Evolutionary conservation across 2,888 invertebrate species (phyloP), one percentile per base, ranked within the genome.

Genomic region (Tupiocoris notatus): DNA sequence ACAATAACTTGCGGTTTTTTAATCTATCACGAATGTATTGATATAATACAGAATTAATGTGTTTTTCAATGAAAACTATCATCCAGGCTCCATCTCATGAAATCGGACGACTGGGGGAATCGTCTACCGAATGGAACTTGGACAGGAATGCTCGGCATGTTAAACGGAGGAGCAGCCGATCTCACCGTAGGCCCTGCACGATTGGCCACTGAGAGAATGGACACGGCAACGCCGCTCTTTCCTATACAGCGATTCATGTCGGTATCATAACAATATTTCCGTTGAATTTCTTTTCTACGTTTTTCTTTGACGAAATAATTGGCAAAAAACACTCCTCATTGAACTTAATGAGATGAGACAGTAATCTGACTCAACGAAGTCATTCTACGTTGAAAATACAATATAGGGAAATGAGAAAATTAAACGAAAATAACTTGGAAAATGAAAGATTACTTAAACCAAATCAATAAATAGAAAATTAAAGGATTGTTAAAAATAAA

Each of bases 91-190:
- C 18, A 61, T 21, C 17, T 71, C 25, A n/a, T 71, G 21, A 71
- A 71, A 54, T 1, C 71, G 1, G 61, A 71, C n/a, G 61, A 23
- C 1, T 71, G 71, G 71, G 71, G 71, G n/a, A 0, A 20, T 22
- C 67, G 18, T 21, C 12, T 16, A 20, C 56, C 67, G 9, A 67
- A 56, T 20, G 71, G 62, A 25, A 25, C 61, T 3, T 61, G 25
- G 18, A 24, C 24, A 12, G 71, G 71, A 18, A 71, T 71, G 71
- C 3, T 62, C 17, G 71, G 71, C 6, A n/a, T 61, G 61, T 21
- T 71, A 2, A 18, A 1, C 9, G 25, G 2, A 12, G 71, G 39
- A 12, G 12, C 61, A 7, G 62, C 62, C 7, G 62, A 71, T 25
- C 16, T 61, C 16, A 25, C 39, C 12, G 18, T 71, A 18, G 24